These are phyloP conservation scores for Delia radicum DNA, from an alignment of 1,140 invertebrate species.

Conservation along the genomic window DNA sequence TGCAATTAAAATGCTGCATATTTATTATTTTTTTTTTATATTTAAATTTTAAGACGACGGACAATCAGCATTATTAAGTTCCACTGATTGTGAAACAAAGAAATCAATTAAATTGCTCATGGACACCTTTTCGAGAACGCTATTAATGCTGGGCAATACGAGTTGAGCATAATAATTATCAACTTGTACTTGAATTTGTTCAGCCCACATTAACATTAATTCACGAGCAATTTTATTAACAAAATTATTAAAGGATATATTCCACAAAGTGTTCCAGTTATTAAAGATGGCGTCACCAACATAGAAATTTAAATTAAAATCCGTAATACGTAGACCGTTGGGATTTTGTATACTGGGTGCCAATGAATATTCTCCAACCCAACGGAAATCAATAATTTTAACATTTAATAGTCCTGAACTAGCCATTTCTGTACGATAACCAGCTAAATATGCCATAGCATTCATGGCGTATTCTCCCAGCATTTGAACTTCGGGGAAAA, in stretches of 20 bases:
- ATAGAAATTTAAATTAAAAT: constrained; percentile 36
- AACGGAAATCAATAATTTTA: constrained; percentile 36
- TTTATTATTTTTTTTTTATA: background rate
- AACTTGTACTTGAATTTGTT: constrained; percentile 35
- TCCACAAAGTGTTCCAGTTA: constrained; percentile 42
- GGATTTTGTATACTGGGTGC: constrained; percentile 29
- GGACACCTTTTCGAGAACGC: constrained; percentile 29
- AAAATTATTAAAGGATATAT: constrained; percentile 39
- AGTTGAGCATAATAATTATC: constrained; percentile 22
- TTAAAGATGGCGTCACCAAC: constrained; percentile 33
- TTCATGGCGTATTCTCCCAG: constrained; percentile 32
- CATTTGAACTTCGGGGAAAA: constrained; percentile 38
- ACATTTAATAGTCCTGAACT: constrained; percentile 38
- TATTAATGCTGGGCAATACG: constrained; percentile 31
- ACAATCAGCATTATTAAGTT: constrained; percentile 26
- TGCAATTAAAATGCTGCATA: background rate
- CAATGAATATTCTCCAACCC: constrained; percentile 37
- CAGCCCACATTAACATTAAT: background rate
- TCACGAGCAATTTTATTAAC: constrained; percentile 27
- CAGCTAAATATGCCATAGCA: constrained; percentile 17
- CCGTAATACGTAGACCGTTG: constrained; percentile 32
- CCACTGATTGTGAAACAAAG: constrained; percentile 16
- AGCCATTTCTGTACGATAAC: constrained; percentile 31
- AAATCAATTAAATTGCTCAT: constrained; percentile 35
- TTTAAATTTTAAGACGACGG: background rate